Evolutionary conservation across 2,888 invertebrate genomes (phyloP), one percentile per base, ranked within the genome.

Genomic region (Megamerina dolium): DNA sequence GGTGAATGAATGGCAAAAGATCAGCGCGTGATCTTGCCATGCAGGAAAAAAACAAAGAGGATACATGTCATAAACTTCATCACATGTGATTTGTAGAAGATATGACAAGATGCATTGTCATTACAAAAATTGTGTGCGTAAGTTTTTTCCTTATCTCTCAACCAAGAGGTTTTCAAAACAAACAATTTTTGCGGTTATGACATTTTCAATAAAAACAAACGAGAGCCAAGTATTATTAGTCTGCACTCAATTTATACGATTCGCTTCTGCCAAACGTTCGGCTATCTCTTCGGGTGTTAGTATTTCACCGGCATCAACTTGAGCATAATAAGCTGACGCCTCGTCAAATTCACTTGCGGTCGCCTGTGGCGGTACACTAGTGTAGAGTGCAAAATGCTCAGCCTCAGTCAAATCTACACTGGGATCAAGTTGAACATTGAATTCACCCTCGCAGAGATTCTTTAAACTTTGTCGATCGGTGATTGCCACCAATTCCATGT

Each of bases 331-430:
- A 66, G 85, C 87, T 33, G 88, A 88, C 61, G 83, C 82, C 58
- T 91, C 91, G 54, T 91, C 91, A 62, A 90, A 90, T 66, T 91
- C 90, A 9, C 89, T 90, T 19, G 77, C 83, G 0, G 89, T 89
- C 16, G 90, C 90, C 63, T 83, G 85, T 2, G 90, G 90, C 10
- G 90, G 88, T 63, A 89, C 80, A 41, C 85, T 83, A 58, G 88
- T 90, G 57, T 91, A 91, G 46, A 91, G 68, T 23, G 90, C 90
- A 66, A 87, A 90, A 63, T 90, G 87, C 60, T 91, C 91, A 1
- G 88, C 90, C 55, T 90, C 89, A 0, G 89, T 89, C 21, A 90
- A 70, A 55, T 87, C 88, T 32, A 83, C 66, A 44, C 80, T 79
- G 31, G 70, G 67, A 58, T 74, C 73, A 20, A 72, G 60, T 39